Base-by-base conservation (phyloP, 2,797 vertebrate genomes). In the Intellagama lesueurii region DNA sequence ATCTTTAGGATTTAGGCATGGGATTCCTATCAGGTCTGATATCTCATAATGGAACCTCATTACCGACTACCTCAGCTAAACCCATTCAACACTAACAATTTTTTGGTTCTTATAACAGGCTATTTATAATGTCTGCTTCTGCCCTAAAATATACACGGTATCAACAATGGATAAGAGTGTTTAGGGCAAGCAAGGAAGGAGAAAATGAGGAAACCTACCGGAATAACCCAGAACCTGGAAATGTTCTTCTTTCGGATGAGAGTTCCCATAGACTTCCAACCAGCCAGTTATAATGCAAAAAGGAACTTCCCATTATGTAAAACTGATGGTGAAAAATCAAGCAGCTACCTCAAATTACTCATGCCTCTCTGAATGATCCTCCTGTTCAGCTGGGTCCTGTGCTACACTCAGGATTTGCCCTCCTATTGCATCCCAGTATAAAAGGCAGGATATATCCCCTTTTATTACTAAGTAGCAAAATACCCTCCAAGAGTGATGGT, bases 311-410 rank as follows among this genome's bases (percentile, higher is more conserved):
- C 7, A 72, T 60, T 86, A 76, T 19, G 52, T 83, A 22, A 40
- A 91, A 75, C 88, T 35, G 32, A 12, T 91, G 85, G 44, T 81
- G n/a, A 24, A 32, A 52, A 81, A 52, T 17, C 73, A 83, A 92
- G 30, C 5, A 83, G 7, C 4, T 72, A 91, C 32, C 40, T 66
- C 78, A 56, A 81, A 81, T 81, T 60, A 17, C 64, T 80, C 40
- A 5, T 66, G 35, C 66, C 47, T 35, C 77, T 9, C 52, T n/a
- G 52, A 17, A 35, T 72, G 30, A 81, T 32, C 81, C 76, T 47
- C 8, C 40, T 32, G 17, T 66, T 40, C 69, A 73, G 76, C 68
- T 47, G 19, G 19, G 8, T 30, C 47, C 12, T 4, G 32, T 24
- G 14, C 35, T 30, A 28, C 44, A 7, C 52, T 81, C 35, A 7